phyloP scores from a whole-genome alignment of 1,140 invertebrate species.

The Ceratina calcarata region DNA sequence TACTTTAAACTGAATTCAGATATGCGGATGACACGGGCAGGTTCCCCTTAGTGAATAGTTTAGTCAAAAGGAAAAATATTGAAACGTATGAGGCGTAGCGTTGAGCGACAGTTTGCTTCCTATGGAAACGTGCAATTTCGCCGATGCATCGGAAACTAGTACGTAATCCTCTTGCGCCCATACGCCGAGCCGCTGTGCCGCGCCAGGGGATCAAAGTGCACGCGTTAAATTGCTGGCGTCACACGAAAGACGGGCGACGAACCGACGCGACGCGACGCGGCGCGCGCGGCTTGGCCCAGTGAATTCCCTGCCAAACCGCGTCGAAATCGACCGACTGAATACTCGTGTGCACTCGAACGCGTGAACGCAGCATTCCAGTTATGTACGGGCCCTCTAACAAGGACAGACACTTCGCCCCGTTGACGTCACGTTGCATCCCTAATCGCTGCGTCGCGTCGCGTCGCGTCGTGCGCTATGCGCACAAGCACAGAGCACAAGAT shows the following conservation, averaged over 20 bases:
- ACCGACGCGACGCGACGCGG: too few relatives aligned
- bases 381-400: constrained; percentile 41
- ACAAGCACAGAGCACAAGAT: too few relatives aligned
- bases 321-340: background rate
- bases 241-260: constrained; percentile 13
- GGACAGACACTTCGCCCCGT: constrained; percentile 50
- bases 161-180: constrained; percentile 16
- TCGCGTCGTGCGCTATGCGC: too few relatives aligned
- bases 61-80: background rate
- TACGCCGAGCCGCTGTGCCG: background rate
- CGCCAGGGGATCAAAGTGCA: constrained; percentile 33
- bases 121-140: background rate
- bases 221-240: constrained; percentile 16
- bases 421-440: constrained; percentile 53
- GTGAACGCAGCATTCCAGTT: constrained; percentile 38
- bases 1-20: background rate
- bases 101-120: background rate
- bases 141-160: constrained; percentile 22
- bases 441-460: constrained; percentile 30
- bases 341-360: constrained; percentile 17
- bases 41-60: too few relatives aligned
- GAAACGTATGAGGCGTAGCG: background rate
- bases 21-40: background rate
- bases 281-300: background rate
- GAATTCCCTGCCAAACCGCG: constrained; percentile 33